Conservation (phyloP, 2,797 vertebrate species). For the Pipistrellus pygmaeus region DNA sequence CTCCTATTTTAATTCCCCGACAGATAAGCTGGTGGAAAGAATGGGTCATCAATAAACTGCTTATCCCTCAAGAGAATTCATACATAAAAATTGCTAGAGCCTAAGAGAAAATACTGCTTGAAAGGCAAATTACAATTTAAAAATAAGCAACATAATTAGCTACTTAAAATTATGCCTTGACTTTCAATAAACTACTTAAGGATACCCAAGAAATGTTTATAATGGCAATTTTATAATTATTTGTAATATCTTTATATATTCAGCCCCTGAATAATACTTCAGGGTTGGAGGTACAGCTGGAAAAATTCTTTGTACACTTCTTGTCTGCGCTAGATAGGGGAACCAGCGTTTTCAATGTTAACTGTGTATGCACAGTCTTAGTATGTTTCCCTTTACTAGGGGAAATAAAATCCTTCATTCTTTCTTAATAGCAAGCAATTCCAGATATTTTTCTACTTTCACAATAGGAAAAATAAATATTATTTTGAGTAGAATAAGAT, state of each 20-base stretch:
- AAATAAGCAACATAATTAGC: slow-evolving; percentile 53
- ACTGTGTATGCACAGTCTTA: slow-evolving; percentile 14
- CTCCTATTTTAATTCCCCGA: slow-evolving; percentile 40
- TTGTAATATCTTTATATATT: slow-evolving; percentile 35
- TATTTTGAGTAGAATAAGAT: not conserved
- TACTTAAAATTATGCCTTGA: slow-evolving; percentile 48
- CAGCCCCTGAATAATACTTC: not conserved
- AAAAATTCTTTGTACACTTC: slow-evolving; percentile 43
- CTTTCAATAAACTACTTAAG: slow-evolving; percentile 49
- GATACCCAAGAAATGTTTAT: slow-evolving; percentile 53
- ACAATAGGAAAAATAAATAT: slow-evolving; percentile 27
- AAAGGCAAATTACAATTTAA: slow-evolving; percentile 36
- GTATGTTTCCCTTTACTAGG: not conserved
- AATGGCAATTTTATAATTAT: slow-evolving; percentile 14
- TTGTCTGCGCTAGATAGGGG: not conserved
- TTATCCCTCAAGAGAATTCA: slow-evolving; percentile 14
- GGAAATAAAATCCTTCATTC: slow-evolving; percentile 19
- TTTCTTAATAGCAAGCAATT: slow-evolving; percentile 48
- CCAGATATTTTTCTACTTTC: not conserved
- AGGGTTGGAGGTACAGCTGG: not conserved
- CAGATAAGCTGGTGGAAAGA: slow-evolving; percentile 13
- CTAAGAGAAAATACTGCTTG: slow-evolving; percentile 24
- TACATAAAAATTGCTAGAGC: not conserved
- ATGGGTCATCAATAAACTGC: slow-evolving; percentile 43
- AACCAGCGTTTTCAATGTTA: slow-evolving; percentile 34